Percentiles rank a stretch among this genome's conserved stretches.
These are phyloP conservation scores for Oreonectes daqikongensis DNA, from an alignment of 2,797 vertebrate species.

Conservation along the genomic window DNA sequence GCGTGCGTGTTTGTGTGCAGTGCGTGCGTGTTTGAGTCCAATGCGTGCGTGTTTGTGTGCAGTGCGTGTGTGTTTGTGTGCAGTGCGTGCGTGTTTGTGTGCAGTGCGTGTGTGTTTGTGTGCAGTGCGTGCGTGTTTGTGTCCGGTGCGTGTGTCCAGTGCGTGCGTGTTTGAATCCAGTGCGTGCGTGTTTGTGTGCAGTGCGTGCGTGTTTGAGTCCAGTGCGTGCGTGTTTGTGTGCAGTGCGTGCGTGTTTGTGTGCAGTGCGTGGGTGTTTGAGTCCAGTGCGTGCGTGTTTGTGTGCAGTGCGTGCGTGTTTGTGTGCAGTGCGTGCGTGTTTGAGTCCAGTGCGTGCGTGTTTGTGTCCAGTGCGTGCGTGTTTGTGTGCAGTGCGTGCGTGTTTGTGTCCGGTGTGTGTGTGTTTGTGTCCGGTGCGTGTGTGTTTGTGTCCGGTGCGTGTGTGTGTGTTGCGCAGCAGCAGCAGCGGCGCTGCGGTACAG, in stretches of 20 bases:
- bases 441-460: not conserved
- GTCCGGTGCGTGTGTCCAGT: too few species aligned
- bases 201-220: too few species aligned
- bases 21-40: too few species aligned
- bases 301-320: not conserved
- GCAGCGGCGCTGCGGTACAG: conserved; percentile 1
- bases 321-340: not conserved
- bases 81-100: not conserved
- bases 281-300: not conserved
- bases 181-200: too few species aligned
- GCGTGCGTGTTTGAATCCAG: too few species aligned
- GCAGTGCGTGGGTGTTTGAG: too few species aligned
- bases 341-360: not conserved
- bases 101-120: too few species aligned
- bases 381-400: not conserved
- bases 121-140: too few species aligned
- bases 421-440: not conserved
- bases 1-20: not conserved
- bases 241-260: too few species aligned
- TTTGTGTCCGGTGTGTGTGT: conserved; percentile 3
- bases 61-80: too few species aligned
- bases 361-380: not conserved
- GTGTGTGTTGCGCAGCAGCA: not conserved
- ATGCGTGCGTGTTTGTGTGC: not conserved
- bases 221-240: too few species aligned